Percentiles rank a stretch among this genome's conserved stretches.
Conservation (phyloP, 1,140 invertebrate species). For the Pachyrhynchus sulphureomaculatus region DNA sequence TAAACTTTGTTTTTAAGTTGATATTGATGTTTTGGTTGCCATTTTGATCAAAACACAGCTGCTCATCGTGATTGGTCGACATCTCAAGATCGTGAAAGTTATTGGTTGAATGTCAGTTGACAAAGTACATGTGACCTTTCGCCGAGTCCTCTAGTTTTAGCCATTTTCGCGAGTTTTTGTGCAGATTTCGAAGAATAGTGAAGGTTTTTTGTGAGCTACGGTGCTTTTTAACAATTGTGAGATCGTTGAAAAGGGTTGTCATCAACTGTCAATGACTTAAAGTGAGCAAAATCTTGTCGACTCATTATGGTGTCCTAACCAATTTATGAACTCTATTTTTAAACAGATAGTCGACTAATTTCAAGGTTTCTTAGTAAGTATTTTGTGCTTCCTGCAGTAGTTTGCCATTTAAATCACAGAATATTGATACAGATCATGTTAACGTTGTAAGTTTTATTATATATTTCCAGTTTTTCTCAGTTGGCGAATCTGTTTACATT, state of each 20-base stretch:
- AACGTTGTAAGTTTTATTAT: conserved; percentile 4
- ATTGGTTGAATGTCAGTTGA: conserved; percentile 26
- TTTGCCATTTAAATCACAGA: background rate
- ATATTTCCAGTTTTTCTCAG: background rate
- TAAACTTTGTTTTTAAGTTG: background rate
- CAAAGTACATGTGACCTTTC: conserved; percentile 31
- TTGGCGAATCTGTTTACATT: conserved; percentile 11
- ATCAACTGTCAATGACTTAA: background rate
- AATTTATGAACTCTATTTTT: conserved; percentile 26
- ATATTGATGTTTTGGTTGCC: conserved; percentile 32
- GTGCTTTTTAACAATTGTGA: background rate
- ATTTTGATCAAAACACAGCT: conserved; percentile 25
- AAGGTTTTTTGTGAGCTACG: background rate
- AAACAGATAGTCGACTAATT: conserved; percentile 28
- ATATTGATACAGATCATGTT: background rate
- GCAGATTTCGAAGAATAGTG: background rate
- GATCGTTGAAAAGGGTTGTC: background rate
- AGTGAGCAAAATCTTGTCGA: conserved; percentile 15
- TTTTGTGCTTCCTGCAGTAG: conserved; percentile 18
- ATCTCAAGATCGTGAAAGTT: background rate
- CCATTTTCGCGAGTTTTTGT: conserved; percentile 23
- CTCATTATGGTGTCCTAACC: conserved; percentile 33
- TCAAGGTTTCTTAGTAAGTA: conserved; percentile 33
- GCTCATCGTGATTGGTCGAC: conserved; percentile 13
- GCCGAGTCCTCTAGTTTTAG: background rate